These are phyloP conservation scores for Gortyna flavago DNA, from an alignment of 2,888 invertebrate species.

Conservation along the genomic window DNA sequence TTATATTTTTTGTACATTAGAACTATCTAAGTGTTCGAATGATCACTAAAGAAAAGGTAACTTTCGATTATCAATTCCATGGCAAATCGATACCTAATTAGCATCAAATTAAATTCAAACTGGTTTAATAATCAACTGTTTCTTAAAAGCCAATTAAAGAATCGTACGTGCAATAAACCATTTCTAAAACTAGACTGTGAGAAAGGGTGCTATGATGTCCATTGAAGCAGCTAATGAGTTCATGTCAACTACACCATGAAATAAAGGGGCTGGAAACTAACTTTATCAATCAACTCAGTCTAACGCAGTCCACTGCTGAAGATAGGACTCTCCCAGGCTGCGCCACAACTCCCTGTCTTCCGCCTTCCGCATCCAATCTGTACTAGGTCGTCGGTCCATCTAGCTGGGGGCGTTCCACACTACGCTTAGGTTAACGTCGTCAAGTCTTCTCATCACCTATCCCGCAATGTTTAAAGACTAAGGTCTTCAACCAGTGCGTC, in stretches of 20 bases:
- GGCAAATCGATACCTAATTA: conserved; percentile 24
- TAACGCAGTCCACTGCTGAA: too few species aligned
- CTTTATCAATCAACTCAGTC: too few species aligned
- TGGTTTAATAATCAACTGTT: conserved; percentile 22
- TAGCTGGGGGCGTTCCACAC: too few species aligned
- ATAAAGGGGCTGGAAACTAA: not conserved
- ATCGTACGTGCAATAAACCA: conserved; percentile 27
- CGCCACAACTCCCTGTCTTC: too few species aligned
- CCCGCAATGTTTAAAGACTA: too few species aligned
- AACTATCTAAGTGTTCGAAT: not conserved
- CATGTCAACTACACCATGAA: not conserved
- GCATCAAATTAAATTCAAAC: not conserved
- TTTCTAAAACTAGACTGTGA: conserved; percentile 4
- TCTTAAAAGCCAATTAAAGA: not conserved
- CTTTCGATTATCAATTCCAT: not conserved
- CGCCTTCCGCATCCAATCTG: too few species aligned
- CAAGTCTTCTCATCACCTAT: too few species aligned
- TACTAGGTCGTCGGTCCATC: too few species aligned
- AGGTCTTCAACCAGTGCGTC: too few species aligned
- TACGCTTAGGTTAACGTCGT: too few species aligned
- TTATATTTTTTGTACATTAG: not conserved
- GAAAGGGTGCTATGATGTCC: conserved; percentile 12
- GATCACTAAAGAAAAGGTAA: not conserved
- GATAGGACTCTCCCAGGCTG: too few species aligned
- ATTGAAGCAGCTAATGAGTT: not conserved